Percentiles rank a stretch among this genome's conserved stretches.
Conservation (phyloP, 1,140 invertebrate genomes). For the Trachymyrmex cornetzi region DNA sequence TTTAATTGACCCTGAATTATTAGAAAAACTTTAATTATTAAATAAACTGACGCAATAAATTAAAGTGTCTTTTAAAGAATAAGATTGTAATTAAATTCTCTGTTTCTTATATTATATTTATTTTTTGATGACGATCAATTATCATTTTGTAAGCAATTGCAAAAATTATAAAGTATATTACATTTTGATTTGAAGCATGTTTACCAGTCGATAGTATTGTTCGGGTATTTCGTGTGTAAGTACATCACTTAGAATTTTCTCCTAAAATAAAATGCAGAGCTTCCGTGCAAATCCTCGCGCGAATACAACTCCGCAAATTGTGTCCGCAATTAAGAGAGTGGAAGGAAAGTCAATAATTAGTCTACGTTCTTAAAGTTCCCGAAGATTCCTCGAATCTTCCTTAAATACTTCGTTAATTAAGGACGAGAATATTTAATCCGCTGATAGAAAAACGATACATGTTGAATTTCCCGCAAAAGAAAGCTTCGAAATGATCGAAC, state of each 20-base stretch:
- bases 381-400: constrained; percentile 26
- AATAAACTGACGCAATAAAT: neutral
- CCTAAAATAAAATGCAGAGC: constrained; percentile 18
- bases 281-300: neutral
- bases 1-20: too few relatives aligned
- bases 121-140: neutral
- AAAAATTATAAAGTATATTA: constrained; percentile 11
- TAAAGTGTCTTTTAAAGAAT: neutral
- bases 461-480: neutral
- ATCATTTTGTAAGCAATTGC: neutral
- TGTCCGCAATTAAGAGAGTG: constrained; percentile 62
- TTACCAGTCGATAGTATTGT: neutral
- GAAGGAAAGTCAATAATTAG: constrained; percentile 66
- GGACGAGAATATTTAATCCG: constrained; percentile 46
- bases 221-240: neutral
- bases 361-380: constrained; percentile 47
- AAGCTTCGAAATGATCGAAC: neutral
- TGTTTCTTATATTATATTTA: neutral
- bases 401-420: constrained; percentile 61
- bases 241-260: neutral
- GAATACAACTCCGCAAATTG: constrained; percentile 43
- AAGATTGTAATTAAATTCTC: neutral
- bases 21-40: too few relatives aligned
- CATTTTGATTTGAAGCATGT: neutral
- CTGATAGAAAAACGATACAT: constrained; percentile 24